Evolutionary conservation across 30 jellyfish, hydroid and myxozoan genomes (phyloP).

Genomic region (Cassiopea xamachana): DNA sequence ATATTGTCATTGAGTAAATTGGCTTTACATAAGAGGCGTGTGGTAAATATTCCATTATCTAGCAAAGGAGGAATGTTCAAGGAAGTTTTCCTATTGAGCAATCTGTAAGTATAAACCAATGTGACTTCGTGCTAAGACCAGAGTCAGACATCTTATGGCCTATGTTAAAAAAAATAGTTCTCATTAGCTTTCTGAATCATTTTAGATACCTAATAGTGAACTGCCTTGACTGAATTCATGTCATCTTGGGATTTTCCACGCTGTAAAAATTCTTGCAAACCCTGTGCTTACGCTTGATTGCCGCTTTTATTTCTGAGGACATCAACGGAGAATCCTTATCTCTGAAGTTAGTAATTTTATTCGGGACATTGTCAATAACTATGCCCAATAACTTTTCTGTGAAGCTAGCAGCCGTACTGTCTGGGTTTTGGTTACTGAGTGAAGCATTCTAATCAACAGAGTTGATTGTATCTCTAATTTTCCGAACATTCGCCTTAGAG

Average conservation of each 20-base stretch:
- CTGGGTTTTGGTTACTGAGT: background rate
- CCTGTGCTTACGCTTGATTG: no score
- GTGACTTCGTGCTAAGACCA: conserved; percentile 3
- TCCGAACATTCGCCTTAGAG: background rate
- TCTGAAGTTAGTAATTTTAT: no score
- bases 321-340: no score
- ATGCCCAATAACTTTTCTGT: no score
- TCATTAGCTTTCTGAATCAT: conserved; percentile 37
- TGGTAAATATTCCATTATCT: conserved; percentile 14
- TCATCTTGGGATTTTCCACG: no score
- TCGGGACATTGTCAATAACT: no score
- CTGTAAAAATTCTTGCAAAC: no score
- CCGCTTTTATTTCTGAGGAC: no score
- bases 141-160: conserved; percentile 29
- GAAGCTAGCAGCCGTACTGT: background rate
- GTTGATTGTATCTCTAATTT: background rate
- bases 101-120: conserved; percentile 26
- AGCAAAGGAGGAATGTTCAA: conserved; percentile 13
- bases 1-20: no score
- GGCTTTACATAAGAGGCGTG: no score
- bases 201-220: no score
- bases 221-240: no score
- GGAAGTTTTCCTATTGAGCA: conserved; percentile 4
- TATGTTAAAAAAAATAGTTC: background rate
- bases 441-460: background rate